Conservation (phyloP, 2,797 vertebrate species). For the Poliocrania exsul region DNA sequence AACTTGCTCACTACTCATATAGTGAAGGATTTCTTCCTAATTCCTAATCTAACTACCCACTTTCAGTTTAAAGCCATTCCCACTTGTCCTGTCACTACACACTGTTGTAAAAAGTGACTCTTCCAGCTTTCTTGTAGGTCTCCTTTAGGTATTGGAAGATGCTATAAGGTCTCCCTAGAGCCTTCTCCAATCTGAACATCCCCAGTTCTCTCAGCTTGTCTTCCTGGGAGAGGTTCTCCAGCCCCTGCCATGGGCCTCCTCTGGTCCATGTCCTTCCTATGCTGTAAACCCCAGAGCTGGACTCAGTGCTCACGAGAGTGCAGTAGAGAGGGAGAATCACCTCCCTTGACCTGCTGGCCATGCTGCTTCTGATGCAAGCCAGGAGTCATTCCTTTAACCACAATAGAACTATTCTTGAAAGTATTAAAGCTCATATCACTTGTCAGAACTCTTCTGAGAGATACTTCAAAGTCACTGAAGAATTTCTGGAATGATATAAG, state of each 20-base stretch:
- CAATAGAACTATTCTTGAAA: not conserved
- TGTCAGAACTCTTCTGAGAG: not conserved
- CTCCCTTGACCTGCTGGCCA: not conserved
- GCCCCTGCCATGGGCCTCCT: not conserved
- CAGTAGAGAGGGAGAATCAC: not conserved
- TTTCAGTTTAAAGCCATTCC: not conserved
- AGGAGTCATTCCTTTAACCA: not conserved
- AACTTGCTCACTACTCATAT: fast-evolving
- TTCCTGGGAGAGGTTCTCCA: not conserved
- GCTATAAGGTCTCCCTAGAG: not conserved
- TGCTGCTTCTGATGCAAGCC: not conserved
- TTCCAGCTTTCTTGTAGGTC: not conserved
- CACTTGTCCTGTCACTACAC: not conserved
- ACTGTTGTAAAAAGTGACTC: not conserved
- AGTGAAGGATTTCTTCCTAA: not conserved
- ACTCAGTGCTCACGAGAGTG: not conserved
- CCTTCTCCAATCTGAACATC: not conserved
- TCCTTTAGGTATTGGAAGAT: not conserved
- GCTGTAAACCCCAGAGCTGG: not conserved
- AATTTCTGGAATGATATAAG: not conserved
- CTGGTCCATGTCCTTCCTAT: not conserved
- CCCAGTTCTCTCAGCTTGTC: not conserved
- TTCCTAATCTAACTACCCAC: not conserved
- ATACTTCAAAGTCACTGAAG: not conserved
- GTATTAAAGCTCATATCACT: not conserved